Conservation (phyloP, 2,888 invertebrate genomes). For the Gibbula magus region DNA sequence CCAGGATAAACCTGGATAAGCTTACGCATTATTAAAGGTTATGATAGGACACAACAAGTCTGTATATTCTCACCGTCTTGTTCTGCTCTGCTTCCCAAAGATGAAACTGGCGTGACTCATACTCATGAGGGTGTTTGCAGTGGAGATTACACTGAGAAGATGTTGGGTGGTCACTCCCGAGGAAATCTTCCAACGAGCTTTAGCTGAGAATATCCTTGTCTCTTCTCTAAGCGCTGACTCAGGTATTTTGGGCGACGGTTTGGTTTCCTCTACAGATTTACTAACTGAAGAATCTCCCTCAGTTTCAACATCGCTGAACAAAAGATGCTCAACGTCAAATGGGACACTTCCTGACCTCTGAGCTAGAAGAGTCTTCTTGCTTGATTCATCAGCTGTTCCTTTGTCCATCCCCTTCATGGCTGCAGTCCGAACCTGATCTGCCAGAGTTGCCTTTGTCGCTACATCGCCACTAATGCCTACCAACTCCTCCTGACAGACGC, state of each 20-base stretch:
- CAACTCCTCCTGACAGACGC: constrained; percentile 38
- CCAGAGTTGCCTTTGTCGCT: constrained; percentile 12
- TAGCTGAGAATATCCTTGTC: constrained; percentile 78
- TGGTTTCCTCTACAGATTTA: background rate
- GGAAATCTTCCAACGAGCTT: constrained; percentile 96
- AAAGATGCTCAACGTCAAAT: constrained; percentile 32
- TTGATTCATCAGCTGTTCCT: background rate
- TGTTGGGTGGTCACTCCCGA: constrained; percentile 97
- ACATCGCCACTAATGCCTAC: background rate
- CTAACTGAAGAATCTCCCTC: background rate
- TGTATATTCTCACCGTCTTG: constrained; percentile 8
- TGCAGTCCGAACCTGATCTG: constrained; percentile 42
- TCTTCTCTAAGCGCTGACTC: constrained; percentile 37
- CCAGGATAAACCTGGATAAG: background rate
- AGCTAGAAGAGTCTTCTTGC: constrained; percentile 37
- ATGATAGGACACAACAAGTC: background rate
- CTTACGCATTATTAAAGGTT: background rate
- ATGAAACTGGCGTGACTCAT: constrained; percentile 95
- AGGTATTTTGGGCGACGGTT: background rate
- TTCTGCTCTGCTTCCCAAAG: constrained; percentile 23
- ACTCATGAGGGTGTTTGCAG: constrained; percentile 96
- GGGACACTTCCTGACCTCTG: constrained; percentile 40
- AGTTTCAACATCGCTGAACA: constrained; percentile 22
- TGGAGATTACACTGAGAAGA: constrained; percentile 92
- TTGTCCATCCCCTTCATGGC: constrained; percentile 19